Percentiles rank a stretch among this genome's conserved stretches.
Evolutionary conservation across 2,797 vertebrate genomes (phyloP).

Genomic region (Knipowitschia caucasica): DNA sequence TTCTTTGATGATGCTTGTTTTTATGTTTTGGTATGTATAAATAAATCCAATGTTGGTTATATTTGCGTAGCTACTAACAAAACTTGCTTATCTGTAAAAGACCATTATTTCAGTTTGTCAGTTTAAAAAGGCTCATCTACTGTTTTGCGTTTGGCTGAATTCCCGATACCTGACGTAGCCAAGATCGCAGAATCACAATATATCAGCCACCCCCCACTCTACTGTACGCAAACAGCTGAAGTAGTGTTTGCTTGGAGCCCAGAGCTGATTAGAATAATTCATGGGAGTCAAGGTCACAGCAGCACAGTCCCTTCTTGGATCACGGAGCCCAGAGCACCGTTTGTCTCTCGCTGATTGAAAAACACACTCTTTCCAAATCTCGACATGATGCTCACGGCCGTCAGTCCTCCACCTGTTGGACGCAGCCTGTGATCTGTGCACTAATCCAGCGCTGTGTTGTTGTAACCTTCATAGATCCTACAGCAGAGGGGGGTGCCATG

Average conservation of each 20-base stretch:
- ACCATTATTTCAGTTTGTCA: too few relatives aligned
- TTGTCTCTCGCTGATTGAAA: slow-evolving; percentile 6
- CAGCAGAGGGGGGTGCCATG: slow-evolving; percentile 84
- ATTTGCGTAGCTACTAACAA: too few relatives aligned
- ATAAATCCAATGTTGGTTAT: too few relatives aligned
- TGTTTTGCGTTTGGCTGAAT: too few relatives aligned
- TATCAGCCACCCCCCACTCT: not conserved
- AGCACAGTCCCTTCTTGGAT: slow-evolving; percentile 3
- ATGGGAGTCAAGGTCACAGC: slow-evolving; percentile 15
- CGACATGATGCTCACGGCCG: not conserved
- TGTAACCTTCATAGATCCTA: slow-evolving; percentile 76
- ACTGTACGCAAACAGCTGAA: slow-evolving; percentile 7
- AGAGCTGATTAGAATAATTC: slow-evolving; percentile 15
- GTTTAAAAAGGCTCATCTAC: too few relatives aligned
- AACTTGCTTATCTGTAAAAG: too few relatives aligned
- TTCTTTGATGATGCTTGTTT: too few relatives aligned
- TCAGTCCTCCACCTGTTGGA: slow-evolving; percentile 32
- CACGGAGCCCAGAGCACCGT: not conserved
- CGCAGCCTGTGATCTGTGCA: not conserved
- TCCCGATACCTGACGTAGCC: too few relatives aligned
- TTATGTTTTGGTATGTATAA: too few relatives aligned
- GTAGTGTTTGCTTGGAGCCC: slow-evolving; percentile 3
- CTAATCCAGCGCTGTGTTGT: slow-evolving; percentile 21
- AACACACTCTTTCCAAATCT: not conserved
- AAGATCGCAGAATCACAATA: too few relatives aligned